Evolutionary conservation across 2,113 vertebrate genomes (phyloP).

Genomic region (Macaca mulatta): DNA sequence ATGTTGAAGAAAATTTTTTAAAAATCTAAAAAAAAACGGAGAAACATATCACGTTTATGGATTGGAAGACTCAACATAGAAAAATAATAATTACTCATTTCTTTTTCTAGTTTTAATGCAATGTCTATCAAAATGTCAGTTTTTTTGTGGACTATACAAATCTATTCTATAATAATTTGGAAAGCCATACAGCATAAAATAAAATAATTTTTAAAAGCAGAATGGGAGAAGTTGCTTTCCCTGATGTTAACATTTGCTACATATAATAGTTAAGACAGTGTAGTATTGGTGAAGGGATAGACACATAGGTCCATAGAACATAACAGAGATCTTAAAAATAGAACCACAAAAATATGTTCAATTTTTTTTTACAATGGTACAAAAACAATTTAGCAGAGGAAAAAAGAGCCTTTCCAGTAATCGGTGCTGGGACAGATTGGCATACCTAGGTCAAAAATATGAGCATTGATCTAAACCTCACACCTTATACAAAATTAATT

Average conservation of each 20-base stretch:
- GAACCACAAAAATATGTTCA: neutral
- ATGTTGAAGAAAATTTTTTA: neutral
- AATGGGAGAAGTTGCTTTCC: neutral
- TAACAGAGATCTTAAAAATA: neutral
- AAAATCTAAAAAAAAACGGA: neutral
- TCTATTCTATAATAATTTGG: neutral
- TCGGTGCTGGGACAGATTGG: neutral
- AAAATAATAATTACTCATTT: neutral
- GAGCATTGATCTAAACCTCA: neutral
- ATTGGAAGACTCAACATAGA: neutral
- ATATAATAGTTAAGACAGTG: neutral
- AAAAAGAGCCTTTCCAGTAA: neutral
- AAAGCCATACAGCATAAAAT: neutral
- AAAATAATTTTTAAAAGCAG: neutral
- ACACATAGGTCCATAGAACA: neutral
- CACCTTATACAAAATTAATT: neutral
- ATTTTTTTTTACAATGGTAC: neutral
- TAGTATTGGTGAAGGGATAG: neutral
- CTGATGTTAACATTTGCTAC: neutral
- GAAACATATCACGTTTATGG: neutral
- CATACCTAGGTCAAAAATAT: neutral
- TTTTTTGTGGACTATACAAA: neutral
- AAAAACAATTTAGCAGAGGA: neutral
- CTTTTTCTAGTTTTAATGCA: neutral
- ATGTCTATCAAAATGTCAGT: neutral